A percentile compares a stretch with the other conserved stretches of the same genome.
phyloP scores from a whole-genome alignment of 2,888 invertebrate genomes.

The Baccha elongata region DNA sequence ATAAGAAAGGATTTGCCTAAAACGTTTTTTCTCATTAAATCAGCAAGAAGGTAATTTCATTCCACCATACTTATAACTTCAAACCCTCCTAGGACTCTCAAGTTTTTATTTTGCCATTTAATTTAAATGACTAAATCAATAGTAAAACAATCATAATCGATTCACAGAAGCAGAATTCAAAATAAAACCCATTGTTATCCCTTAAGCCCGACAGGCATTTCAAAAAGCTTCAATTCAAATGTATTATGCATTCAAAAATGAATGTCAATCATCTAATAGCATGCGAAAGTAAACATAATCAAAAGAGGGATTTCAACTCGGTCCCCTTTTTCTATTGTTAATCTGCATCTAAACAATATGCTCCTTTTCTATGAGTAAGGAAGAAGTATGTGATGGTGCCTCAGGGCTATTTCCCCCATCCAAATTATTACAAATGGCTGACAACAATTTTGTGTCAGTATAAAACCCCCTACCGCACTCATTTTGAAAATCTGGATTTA shows the following conservation, averaged over 20 bases:
- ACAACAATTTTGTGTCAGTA: constrained; percentile 61
- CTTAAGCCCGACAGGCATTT: constrained; percentile 15
- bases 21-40: no score
- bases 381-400: constrained; percentile 45
- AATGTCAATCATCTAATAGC: constrained; percentile 61
- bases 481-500: constrained; percentile 62
- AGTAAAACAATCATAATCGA: neutral
- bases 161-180: neutral
- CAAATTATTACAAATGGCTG: constrained; percentile 70
- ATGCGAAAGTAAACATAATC: constrained; percentile 52
- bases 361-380: neutral
- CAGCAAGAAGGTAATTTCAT: no score
- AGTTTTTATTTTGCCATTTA: neutral
- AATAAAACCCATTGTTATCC: constrained; percentile 20
- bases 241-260: constrained; percentile 33
- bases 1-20: no score
- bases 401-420: constrained; percentile 22
- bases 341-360: constrained; percentile 40
- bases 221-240: constrained; percentile 19
- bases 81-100: neutral
- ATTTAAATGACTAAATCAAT: neutral
- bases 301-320: constrained; percentile 14
- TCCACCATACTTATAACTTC: no score
- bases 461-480: neutral
- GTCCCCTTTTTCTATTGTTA: neutral